phyloP scores from a whole-genome alignment of 2,113 vertebrate species.

The Vicugna pacos region DNA sequence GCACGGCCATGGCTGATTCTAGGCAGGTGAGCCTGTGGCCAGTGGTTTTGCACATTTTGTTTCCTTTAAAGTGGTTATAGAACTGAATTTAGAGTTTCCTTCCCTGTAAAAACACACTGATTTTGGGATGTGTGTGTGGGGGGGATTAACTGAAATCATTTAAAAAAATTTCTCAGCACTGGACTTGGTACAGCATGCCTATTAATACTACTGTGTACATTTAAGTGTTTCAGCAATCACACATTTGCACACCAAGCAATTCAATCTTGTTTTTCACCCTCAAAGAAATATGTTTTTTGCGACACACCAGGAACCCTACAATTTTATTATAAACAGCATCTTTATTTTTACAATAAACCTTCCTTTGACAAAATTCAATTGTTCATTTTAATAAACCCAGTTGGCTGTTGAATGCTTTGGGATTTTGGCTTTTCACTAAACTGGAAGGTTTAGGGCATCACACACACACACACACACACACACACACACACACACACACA shows the following conservation, averaged over 20 bases:
- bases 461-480: background rate
- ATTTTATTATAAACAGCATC: background rate
- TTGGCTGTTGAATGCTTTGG: background rate
- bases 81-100: background rate
- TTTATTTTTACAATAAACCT: background rate
- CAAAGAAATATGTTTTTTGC: background rate
- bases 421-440: background rate
- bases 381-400: background rate
- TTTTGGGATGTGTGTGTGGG: accelerated
- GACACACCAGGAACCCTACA: background rate
- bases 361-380: background rate
- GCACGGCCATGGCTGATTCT: too few species aligned
- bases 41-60: background rate
- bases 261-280: background rate
- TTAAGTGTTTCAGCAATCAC: background rate
- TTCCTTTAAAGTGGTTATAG: background rate
- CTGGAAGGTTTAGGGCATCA: background rate
- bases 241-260: background rate
- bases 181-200: accelerated
- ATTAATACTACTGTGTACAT: accelerated
- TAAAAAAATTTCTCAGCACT: background rate
- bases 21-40: background rate
- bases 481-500: background rate
- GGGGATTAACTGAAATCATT: background rate
- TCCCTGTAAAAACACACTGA: accelerated